phyloP scores from a whole-genome alignment of 64 coral and sea anemone species.

The Stylophora pistillata region DNA sequence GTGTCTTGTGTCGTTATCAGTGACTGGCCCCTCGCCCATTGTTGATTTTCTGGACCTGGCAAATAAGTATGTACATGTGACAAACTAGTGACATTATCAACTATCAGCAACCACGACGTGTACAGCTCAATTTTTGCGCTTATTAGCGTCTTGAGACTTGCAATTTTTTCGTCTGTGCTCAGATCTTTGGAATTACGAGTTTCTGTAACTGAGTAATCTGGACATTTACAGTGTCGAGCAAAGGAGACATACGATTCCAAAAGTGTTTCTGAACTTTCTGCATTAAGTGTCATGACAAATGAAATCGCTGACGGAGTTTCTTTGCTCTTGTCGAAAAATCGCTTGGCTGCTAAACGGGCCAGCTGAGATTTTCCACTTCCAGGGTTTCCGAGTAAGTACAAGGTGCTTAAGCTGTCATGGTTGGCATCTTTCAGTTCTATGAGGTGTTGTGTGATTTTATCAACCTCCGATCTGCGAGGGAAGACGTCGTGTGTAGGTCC shows the following conservation, averaged over 20 bases:
- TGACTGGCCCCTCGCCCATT: not conserved
- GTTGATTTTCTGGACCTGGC: too few species aligned
- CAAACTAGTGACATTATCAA: too few species aligned
- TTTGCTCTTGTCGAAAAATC: not conserved
- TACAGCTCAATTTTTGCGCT: not conserved
- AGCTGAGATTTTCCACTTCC: slow-evolving; percentile 27
- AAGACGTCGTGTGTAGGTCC: too few species aligned
- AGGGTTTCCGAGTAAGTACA: not conserved
- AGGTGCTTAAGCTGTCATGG: not conserved
- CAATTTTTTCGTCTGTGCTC: not conserved
- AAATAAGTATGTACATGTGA: too few species aligned
- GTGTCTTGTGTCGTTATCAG: slow-evolving; percentile 38
- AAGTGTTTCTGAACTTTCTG: slow-evolving; percentile 9
- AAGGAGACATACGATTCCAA: not conserved
- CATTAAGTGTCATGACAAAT: slow-evolving; percentile 9
- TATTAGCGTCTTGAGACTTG: not conserved
- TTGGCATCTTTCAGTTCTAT: not conserved
- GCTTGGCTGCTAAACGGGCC: not conserved
- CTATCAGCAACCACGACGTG: not conserved
- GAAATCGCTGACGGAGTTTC: too few species aligned
- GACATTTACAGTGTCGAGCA: not conserved
- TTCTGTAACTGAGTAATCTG: not conserved
- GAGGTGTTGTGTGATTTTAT: too few species aligned
- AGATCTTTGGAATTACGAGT: not conserved
- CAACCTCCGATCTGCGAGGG: too few species aligned